Evolutionary conservation across 2,113 vertebrate genomes (phyloP).

Genomic region (Odontesthes bonariensis): DNA sequence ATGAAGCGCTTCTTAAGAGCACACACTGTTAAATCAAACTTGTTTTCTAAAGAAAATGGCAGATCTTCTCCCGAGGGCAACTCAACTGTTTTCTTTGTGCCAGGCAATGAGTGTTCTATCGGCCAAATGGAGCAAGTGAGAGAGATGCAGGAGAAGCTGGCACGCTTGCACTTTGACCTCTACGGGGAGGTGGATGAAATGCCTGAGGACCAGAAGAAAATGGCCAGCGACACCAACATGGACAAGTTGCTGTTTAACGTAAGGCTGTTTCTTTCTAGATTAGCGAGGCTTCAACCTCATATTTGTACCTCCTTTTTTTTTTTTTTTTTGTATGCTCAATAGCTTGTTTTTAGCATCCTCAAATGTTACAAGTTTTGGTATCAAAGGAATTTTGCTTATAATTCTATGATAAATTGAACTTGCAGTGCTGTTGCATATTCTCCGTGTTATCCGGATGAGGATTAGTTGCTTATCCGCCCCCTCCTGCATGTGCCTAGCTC

Average conservation of each 20-base stretch:
- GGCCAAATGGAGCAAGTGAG: constrained; percentile 98
- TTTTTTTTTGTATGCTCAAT: too few relatives aligned
- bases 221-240: constrained; percentile 91
- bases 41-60: too few relatives aligned
- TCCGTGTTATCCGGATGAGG: not conserved
- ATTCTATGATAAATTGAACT: too few relatives aligned
- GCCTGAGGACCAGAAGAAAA: constrained; percentile 91
- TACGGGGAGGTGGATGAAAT: constrained; percentile 94
- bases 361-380: too few relatives aligned
- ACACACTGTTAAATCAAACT: not conserved
- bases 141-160: constrained; percentile 98
- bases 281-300: not conserved
- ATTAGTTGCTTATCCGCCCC: constrained; percentile 14
- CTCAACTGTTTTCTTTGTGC: not conserved
- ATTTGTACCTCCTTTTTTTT: too few relatives aligned
- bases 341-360: too few relatives aligned
- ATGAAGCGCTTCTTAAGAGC: not conserved
- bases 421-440: not conserved
- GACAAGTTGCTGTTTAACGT: constrained; percentile 95
- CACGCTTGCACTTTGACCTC: constrained; percentile 95
- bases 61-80: too few relatives aligned
- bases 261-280: constrained; percentile 59
- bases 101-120: constrained; percentile 97
- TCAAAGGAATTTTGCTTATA: too few relatives aligned
- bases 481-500: constrained; percentile 7